A percentile compares a stretch with the other conserved stretches of the same genome.
phyloP scores from a whole-genome alignment of 2,888 invertebrate genomes.

The Rosalia funebris region DNA sequence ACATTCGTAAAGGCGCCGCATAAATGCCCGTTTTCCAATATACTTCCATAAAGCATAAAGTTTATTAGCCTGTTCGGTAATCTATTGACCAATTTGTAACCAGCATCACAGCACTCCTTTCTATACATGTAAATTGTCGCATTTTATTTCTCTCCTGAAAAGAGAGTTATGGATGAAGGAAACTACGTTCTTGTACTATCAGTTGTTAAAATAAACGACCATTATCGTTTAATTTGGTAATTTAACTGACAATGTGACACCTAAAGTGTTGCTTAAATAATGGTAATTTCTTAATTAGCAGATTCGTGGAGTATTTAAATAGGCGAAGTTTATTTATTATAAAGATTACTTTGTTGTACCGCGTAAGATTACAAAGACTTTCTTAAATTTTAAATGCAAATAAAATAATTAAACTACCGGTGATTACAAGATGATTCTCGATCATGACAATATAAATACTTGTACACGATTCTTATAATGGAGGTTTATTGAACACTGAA shows the following conservation, averaged over 20 bases:
- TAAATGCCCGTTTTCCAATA: not conserved
- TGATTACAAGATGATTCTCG: no score
- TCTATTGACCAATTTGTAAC: constrained; percentile 1
- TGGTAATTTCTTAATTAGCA: not conserved
- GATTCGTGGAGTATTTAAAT: no score
- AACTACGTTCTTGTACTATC: not conserved
- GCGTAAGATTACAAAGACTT: no score
- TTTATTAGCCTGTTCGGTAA: not conserved
- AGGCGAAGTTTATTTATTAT: no score
- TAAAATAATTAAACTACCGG: no score
- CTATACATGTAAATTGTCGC: not conserved
- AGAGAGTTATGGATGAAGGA: not conserved
- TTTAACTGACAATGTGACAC: not conserved
- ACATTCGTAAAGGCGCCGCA: not conserved
- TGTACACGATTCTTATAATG: no score
- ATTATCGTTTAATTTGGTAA: not conserved
- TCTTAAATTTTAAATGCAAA: no score
- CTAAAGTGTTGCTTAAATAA: not conserved
- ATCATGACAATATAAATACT: no score
- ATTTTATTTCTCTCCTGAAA: not conserved
- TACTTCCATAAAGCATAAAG: not conserved
- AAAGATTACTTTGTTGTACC: no score
- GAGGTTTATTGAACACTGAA: no score
- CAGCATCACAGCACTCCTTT: not conserved
- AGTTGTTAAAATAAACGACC: not conserved